A percentile compares a stretch with the other conserved stretches of the same genome.
Conservation (phyloP, 2,888 invertebrate species). For the Tetropium fuscum region DNA sequence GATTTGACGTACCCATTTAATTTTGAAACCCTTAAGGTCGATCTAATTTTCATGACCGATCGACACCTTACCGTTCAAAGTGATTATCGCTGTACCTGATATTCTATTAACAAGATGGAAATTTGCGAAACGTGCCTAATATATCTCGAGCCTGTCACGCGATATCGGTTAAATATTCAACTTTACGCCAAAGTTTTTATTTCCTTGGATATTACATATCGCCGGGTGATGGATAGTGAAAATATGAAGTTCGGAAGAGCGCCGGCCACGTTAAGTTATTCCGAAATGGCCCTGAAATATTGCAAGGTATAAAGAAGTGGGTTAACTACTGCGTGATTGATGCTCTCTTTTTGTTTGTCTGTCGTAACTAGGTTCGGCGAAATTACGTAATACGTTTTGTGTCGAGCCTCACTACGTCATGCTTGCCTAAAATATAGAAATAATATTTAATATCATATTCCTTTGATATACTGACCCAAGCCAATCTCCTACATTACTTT, state of each 20-base stretch:
- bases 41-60: too few relatives aligned
- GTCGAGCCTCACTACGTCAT: too few relatives aligned
- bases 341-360: constrained; percentile 6
- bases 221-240: constrained; percentile 15
- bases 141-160: constrained; percentile 18
- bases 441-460: too few relatives aligned
- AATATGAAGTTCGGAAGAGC: constrained; percentile 15
- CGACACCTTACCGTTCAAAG: too few relatives aligned
- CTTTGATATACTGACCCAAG: too few relatives aligned
- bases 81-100: too few relatives aligned
- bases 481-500: too few relatives aligned
- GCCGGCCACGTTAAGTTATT: constrained; percentile 29
- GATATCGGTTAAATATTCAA: constrained; percentile 15
- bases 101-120: too few relatives aligned
- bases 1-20: too few relatives aligned
- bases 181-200: constrained; percentile 17
- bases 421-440: too few relatives aligned
- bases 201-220: constrained; percentile 6
- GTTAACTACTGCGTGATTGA: constrained; percentile 18
- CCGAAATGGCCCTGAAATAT: constrained; percentile 20
- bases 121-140: too few relatives aligned
- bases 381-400: neutral
- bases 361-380: neutral
- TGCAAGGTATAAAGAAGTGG: constrained; percentile 29
- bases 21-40: too few relatives aligned